phyloP scores from a whole-genome alignment of 2,888 invertebrate species.

The Caenorhabditis sp. region DNA sequence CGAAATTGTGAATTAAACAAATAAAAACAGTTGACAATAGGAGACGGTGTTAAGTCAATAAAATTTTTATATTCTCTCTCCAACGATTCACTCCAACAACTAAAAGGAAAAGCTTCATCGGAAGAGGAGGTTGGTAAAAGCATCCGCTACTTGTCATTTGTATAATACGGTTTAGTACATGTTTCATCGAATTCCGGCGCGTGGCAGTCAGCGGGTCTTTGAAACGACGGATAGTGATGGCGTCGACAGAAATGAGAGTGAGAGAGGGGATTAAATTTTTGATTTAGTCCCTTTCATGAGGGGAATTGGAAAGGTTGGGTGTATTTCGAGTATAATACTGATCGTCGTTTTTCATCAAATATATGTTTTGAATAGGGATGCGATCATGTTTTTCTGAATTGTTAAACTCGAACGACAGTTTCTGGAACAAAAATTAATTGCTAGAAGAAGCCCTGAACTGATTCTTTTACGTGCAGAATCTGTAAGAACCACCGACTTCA shows the following conservation, averaged over 20 bases:
- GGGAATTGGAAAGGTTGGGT: conserved; percentile 34
- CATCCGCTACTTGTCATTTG: conserved; percentile 39
- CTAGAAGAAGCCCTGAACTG: no score
- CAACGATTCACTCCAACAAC: conserved; percentile 45
- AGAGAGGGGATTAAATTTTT: conserved; percentile 57
- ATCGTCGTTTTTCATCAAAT: background rate
- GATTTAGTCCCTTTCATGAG: conserved; percentile 32
- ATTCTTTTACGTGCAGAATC: no score
- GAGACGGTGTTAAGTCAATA: conserved; percentile 63
- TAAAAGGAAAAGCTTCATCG: conserved; percentile 47
- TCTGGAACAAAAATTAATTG: no score
- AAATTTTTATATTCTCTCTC: conserved; percentile 63
- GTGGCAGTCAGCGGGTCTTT: conserved; percentile 8
- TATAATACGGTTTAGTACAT: conserved; percentile 66
- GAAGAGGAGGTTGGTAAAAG: conserved; percentile 39
- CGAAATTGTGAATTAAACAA: conserved; percentile 65
- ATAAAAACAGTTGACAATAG: conserved; percentile 67
- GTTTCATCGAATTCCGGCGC: conserved; percentile 48
- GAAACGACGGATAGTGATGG: background rate
- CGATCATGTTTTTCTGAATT: no score
- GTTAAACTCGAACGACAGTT: no score
- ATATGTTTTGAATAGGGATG: background rate
- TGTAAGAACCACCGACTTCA: no score
- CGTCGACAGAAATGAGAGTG: conserved; percentile 4
- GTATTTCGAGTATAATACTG: conserved; percentile 21